phyloP scores from a whole-genome alignment of 2,888 invertebrate genomes.

The Acanthosepion lycidas region DNA sequence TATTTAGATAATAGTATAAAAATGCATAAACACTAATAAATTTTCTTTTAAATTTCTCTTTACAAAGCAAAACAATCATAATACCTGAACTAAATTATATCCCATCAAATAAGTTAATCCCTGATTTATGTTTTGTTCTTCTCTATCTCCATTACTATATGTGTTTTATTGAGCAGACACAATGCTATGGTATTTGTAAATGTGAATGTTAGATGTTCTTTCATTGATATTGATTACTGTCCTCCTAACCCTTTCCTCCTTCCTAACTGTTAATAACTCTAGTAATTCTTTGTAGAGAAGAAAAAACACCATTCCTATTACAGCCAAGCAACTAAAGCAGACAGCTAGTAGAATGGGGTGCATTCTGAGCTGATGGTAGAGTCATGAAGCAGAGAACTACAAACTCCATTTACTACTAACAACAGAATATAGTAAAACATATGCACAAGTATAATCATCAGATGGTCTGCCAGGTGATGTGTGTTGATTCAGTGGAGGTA shows the following conservation, averaged over 20 bases:
- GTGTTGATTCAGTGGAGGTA: neutral
- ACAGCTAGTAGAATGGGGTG: neutral
- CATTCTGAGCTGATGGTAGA: neutral
- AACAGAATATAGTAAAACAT: neutral
- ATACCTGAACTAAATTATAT: neutral
- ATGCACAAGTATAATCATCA: neutral
- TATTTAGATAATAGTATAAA: no score
- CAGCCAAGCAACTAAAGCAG: neutral
- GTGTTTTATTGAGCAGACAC: neutral
- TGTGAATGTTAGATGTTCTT: neutral
- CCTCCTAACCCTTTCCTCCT: neutral
- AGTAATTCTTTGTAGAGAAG: neutral
- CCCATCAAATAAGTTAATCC: neutral
- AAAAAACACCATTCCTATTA: neutral
- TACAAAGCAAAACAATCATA: neutral
- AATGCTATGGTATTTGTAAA: conserved; percentile 11
- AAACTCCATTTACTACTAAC: no score
- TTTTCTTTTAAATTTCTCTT: neutral
- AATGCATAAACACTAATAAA: no score
- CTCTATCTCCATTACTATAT: no score
- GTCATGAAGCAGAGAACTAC: neutral
- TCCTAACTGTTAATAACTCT: neutral
- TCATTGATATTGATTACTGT: neutral
- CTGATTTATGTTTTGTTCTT: neutral
- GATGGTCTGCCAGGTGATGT: neutral